Conservation (phyloP, 2,888 invertebrate genomes). For the Drosophila nigricruria region DNA sequence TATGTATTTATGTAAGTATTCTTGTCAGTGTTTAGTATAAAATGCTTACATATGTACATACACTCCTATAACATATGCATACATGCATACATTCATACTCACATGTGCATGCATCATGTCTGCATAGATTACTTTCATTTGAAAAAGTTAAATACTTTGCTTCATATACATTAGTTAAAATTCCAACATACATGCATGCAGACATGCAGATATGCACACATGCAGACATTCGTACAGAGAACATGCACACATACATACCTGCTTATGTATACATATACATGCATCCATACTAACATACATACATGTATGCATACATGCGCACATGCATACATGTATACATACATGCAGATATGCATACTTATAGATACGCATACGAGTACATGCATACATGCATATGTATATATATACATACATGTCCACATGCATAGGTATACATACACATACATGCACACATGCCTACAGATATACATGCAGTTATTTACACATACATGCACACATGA, state of each 20-base stretch:
- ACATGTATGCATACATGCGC: background rate
- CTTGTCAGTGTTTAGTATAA: background rate
- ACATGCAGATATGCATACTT: background rate
- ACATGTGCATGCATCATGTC: background rate
- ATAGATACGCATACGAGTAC: background rate
- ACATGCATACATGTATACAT: background rate
- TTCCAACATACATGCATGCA: background rate
- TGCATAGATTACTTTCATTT: constrained; percentile 2
- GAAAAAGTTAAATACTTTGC: background rate
- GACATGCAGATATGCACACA: background rate
- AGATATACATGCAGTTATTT: background rate
- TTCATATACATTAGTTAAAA: background rate
- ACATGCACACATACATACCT: background rate
- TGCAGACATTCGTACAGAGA: background rate
- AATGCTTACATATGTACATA: background rate
- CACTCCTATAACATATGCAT: background rate
- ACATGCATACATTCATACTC: background rate
- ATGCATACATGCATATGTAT: background rate
- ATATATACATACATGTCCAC: background rate
- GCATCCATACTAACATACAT: background rate
- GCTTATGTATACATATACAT: background rate
- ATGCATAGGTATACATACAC: background rate
- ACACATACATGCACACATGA: background rate
- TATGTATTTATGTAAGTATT: background rate
- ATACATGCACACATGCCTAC: background rate